A percentile compares a stretch with the other conserved stretches of the same genome.
These are phyloP conservation scores for Entelurus aequoreus DNA, from an alignment of 2,113 vertebrate genomes.

Conservation along the genomic window DNA sequence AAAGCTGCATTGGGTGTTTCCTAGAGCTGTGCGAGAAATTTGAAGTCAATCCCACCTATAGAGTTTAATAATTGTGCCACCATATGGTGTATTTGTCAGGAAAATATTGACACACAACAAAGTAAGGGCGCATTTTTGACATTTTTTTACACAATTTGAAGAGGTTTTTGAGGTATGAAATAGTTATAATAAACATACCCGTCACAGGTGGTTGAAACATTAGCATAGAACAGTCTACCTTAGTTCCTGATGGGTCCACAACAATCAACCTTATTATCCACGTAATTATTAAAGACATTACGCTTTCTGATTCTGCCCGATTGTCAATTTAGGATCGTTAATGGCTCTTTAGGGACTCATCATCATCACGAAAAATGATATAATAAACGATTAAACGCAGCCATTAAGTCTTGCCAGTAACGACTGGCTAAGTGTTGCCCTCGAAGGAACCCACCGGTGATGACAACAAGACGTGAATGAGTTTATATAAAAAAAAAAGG, in stretches of 20 bases:
- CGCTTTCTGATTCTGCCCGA: conserved; percentile 25
- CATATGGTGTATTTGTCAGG: too few species aligned
- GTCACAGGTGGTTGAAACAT: not conserved
- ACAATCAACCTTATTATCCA: conserved; percentile 42
- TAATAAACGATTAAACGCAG: conserved; percentile 43
- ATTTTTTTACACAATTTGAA: too few species aligned
- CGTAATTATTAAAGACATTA: conserved; percentile 40
- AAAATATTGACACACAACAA: too few species aligned
- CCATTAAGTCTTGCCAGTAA: conserved; percentile 22
- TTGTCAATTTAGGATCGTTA: conserved; percentile 34
- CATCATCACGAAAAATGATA: conserved; percentile 32
- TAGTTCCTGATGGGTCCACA: conserved; percentile 16
- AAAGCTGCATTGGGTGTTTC: too few species aligned
- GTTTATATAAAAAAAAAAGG: not conserved
- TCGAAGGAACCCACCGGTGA: conserved; percentile 15
- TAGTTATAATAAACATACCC: too few species aligned
- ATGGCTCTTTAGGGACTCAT: conserved; percentile 20
- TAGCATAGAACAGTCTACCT: not conserved
- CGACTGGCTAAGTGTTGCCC: conserved; percentile 24
- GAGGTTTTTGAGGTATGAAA: too few species aligned
- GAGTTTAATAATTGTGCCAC: too few species aligned
- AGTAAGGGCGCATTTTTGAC: too few species aligned
- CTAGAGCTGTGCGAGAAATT: too few species aligned
- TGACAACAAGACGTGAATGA: conserved; percentile 30
- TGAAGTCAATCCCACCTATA: too few species aligned